Evolutionary conservation across 1,140 invertebrate species (phyloP).

Genomic region (Platyscapa corneri): DNA sequence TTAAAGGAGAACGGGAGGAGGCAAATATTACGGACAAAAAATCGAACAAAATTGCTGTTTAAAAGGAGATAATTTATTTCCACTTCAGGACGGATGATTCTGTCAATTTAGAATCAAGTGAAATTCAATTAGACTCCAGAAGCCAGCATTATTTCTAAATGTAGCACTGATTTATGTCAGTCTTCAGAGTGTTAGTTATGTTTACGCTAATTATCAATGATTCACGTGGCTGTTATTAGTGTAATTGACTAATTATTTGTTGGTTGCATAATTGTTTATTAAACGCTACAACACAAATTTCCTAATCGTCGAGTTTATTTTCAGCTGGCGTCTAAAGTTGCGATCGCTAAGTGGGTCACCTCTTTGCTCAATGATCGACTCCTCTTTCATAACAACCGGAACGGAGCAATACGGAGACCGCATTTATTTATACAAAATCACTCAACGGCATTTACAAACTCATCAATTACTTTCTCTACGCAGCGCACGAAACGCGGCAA

Average conservation of each 20-base stretch:
- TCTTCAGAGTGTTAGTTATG: too few relatives aligned
- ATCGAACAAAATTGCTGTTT: too few relatives aligned
- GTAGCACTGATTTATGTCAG: too few relatives aligned
- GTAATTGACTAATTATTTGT: background rate
- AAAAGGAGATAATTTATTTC: too few relatives aligned
- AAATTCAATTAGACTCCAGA: too few relatives aligned
- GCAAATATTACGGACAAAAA: too few relatives aligned
- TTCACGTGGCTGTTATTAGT: too few relatives aligned
- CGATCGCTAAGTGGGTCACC: background rate
- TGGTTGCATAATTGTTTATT: background rate
- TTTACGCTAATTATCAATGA: too few relatives aligned
- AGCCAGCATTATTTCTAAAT: too few relatives aligned
- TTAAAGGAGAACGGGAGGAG: background rate
- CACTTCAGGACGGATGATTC: too few relatives aligned
- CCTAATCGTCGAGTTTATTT: background rate
- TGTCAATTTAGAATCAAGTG: too few relatives aligned
- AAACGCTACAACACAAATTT: background rate
- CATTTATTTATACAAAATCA: background rate
- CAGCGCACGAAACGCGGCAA: background rate
- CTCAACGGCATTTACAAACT: constrained; percentile 6
- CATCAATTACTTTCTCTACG: constrained; percentile 12
- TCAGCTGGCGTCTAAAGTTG: background rate
- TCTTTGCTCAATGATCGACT: background rate
- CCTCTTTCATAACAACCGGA: background rate
- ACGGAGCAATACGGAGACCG: background rate